These are phyloP conservation scores for Mus musculus DNA, from an alignment of 2,113 vertebrate species.

Conservation along the genomic window GRCm39 chr16:54469501-54470000, in stretches of 20 bases:
- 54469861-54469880: background rate
- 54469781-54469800: too few species aligned
- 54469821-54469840: background rate
- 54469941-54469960: background rate
- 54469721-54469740: background rate
- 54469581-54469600: conserved; percentile 62
- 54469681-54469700: background rate
- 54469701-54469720: background rate
- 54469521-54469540: conserved; percentile 66
- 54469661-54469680: background rate
- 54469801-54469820: background rate
- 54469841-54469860: background rate
- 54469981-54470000: background rate
- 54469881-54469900: background rate
- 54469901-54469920: background rate
- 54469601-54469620: conserved; percentile 77
- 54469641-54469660: conserved; percentile 68
- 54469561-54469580: conserved; percentile 72
- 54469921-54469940: background rate
- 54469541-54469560: conserved; percentile 68
- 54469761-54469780: too few species aligned
- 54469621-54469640: conserved; percentile 63
- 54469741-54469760: background rate
- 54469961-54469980: background rate
- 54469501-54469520: conserved; percentile 21